Base-by-base conservation (phyloP, 2,888 invertebrate genomes). In the Drosophila kokeensis region DNA sequence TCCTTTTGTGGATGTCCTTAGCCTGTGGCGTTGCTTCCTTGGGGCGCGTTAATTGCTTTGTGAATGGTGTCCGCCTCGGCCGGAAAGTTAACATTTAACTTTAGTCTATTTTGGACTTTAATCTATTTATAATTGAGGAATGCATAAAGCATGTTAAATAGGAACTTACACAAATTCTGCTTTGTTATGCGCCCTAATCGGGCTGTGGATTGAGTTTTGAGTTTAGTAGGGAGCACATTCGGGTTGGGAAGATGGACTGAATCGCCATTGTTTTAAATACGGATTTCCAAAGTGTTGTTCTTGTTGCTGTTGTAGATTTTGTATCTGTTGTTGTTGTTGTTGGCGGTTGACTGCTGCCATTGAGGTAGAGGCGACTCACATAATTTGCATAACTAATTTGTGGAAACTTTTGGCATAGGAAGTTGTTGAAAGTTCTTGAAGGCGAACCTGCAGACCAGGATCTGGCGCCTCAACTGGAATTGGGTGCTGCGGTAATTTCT, bases 51-150 rank as follows among this genome's bases (percentile, higher is more conserved):
- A 87, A 87, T 87, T 87, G 90, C 87, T 90, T 87, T 90, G 89
- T 83, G 90, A 88, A 90, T 87, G 90, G 85, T 87, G 85, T 85
- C 86, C 88, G 88, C 80, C 82, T 82, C 79, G 85, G 88, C 88
- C 86, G 88, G 83, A 86, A 86, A 86, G 85, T 86, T 86, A 86
- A 86, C 85, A 88, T 86, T 86, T 86, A 86, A 86, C 85, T 88
- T 86, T 86, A 88, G 88, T 88, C 88, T 88, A 86, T 86, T 86
- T 88, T 82, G 84, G 89, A 88, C 85, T 86, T 86, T 86, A 86
- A 86, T 86, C 85, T 86, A 86, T 86, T 86, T 86, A 86, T 86
- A 86, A 86, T 86, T 86, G 85, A 88, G 85, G 88, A 86, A 88
- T 86, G 85, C 85, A 86, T 86, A 86, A 86, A 88, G 85, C 85